Evolutionary conservation across 1,140 invertebrate species (phyloP).

Genomic region (Diachasmimorpha longicaudata): DNA sequence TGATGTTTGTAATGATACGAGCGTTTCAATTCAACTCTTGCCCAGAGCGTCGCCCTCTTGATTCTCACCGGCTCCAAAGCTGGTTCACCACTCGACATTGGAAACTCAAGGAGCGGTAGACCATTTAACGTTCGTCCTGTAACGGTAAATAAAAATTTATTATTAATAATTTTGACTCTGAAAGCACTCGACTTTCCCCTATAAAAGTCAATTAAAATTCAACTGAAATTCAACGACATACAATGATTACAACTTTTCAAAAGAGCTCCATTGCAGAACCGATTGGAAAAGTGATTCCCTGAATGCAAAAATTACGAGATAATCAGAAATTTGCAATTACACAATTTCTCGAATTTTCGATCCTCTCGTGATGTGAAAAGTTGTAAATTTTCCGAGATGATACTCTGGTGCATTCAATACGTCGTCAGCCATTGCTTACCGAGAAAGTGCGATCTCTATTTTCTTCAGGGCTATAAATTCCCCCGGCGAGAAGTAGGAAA

Average conservation of each 20-base stretch:
- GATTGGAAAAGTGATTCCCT: too few relatives aligned
- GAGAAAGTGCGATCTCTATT: not conserved
- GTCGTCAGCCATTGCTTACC: not conserved
- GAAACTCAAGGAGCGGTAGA: slow-evolving; percentile 84
- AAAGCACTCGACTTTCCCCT: too few relatives aligned
- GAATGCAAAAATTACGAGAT: not conserved
- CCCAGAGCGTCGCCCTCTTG: slow-evolving; percentile 77
- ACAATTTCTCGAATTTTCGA: not conserved
- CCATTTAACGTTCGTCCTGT: slow-evolving; percentile 81
- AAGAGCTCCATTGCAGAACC: too few relatives aligned
- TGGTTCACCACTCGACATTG: slow-evolving; percentile 68
- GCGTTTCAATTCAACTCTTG: slow-evolving; percentile 71
- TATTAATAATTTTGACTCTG: too few relatives aligned
- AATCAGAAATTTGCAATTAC: not conserved
- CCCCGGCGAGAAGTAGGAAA: not conserved
- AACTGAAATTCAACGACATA: too few relatives aligned
- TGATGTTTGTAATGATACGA: slow-evolving; percentile 61
- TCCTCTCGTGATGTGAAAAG: not conserved
- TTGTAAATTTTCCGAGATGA: not conserved
- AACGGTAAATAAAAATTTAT: slow-evolving; percentile 38
- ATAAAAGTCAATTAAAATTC: too few relatives aligned
- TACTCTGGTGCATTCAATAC: not conserved
- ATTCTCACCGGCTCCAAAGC: slow-evolving; percentile 69
- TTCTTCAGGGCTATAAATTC: not conserved
- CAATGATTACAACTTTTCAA: too few relatives aligned